phyloP scores from a whole-genome alignment of 2,888 invertebrate species.

The Osmoderma eremita region DNA sequence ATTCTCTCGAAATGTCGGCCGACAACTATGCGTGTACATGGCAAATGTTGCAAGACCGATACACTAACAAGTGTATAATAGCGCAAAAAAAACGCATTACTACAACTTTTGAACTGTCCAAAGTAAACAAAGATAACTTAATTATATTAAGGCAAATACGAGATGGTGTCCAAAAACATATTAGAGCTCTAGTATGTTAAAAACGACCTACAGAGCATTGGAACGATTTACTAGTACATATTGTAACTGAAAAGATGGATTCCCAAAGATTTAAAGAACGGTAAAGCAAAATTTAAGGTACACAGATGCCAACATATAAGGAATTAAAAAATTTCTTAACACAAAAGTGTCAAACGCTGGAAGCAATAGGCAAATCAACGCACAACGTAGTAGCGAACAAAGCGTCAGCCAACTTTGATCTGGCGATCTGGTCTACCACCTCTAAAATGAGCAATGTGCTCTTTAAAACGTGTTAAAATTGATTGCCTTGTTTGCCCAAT shows the following conservation, averaged over 20 bases:
- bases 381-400: too few relatives aligned
- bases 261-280: slow-evolving; percentile 30
- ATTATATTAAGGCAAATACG: background rate
- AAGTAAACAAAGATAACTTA: too few relatives aligned
- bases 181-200: slow-evolving; percentile 23
- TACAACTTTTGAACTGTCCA: slow-evolving; percentile 37
- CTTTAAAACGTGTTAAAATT: too few relatives aligned
- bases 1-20: too few relatives aligned
- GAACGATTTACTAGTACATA: slow-evolving; percentile 32
- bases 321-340: slow-evolving; percentile 14
- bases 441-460: too few relatives aligned
- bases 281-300: slow-evolving; percentile 13
- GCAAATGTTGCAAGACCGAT: slow-evolving; percentile 46
- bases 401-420: too few relatives aligned
- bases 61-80: slow-evolving; percentile 42
- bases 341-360: too few relatives aligned
- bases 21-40: slow-evolving; percentile 49
- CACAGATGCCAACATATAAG: slow-evolving; percentile 21
- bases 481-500: too few relatives aligned
- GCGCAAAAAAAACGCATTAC: slow-evolving; percentile 44
- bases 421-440: too few relatives aligned
- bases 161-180: slow-evolving; percentile 17
- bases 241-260: too few relatives aligned
- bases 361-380: slow-evolving; percentile 10
- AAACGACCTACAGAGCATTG: slow-evolving; percentile 27